phyloP scores from a whole-genome alignment of 2,113 vertebrate species.

The Daboia siamensis region DNA sequence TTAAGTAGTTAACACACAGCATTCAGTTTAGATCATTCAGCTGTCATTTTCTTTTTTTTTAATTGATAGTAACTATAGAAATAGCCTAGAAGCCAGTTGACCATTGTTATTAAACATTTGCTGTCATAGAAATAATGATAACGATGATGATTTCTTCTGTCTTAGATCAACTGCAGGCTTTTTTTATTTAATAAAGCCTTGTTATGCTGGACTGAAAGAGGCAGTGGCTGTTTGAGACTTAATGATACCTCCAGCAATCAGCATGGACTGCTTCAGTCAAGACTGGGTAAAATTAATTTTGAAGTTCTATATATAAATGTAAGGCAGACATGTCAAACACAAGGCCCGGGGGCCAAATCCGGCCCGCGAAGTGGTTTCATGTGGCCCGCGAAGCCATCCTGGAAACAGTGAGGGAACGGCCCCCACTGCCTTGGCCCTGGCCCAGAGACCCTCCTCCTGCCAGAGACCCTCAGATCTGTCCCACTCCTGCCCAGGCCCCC shows the following conservation, averaged over 20 bases:
- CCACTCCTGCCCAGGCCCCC: too few relatives aligned
- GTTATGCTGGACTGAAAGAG: slow-evolving; percentile 78
- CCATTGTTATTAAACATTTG: neutral
- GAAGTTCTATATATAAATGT: neutral
- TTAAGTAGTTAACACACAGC: neutral
- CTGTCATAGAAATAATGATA: neutral
- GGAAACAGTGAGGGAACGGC: too few relatives aligned
- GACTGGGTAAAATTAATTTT: slow-evolving; percentile 70
- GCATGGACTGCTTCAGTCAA: slow-evolving; percentile 73
- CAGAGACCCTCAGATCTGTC: too few relatives aligned
- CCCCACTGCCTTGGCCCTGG: too few relatives aligned
- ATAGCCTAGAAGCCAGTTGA: neutral
- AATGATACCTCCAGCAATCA: slow-evolving; percentile 73
- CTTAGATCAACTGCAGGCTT: slow-evolving; percentile 81
- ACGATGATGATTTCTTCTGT: slow-evolving; percentile 4
- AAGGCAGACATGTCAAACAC: too few relatives aligned
- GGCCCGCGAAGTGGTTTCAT: too few relatives aligned
- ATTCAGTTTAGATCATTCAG: neutral
- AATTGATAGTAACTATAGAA: neutral
- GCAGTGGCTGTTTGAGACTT: slow-evolving; percentile 76
- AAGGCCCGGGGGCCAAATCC: too few relatives aligned
- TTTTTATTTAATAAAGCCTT: slow-evolving; percentile 76
- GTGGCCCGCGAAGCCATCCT: too few relatives aligned
- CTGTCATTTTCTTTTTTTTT: neutral
- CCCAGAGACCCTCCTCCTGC: too few relatives aligned